These are phyloP conservation scores for Ariopsis seemanni DNA, from an alignment of 2,113 vertebrate species.

Conservation along the genomic window DNA sequence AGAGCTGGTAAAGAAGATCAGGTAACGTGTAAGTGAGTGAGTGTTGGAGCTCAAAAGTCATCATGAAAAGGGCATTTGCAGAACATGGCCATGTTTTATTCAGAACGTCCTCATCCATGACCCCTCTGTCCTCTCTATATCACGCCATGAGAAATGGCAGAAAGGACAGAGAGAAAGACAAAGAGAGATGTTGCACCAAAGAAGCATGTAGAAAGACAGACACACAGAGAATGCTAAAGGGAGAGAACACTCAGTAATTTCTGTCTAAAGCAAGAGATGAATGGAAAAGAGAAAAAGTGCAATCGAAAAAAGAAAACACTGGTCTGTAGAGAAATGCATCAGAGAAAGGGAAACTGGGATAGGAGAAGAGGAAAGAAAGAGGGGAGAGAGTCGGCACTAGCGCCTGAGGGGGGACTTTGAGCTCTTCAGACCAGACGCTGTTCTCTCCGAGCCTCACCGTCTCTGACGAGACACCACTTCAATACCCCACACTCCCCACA, in stretches of 20 bases:
- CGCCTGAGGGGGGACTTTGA: constrained; percentile 23
- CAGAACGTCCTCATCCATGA: background rate
- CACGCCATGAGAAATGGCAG: background rate
- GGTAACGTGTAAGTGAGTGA: constrained; percentile 13
- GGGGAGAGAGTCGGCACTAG: background rate
- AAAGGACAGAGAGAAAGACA: constrained; percentile 22
- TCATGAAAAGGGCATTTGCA: background rate
- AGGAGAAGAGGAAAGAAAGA: constrained; percentile 17
- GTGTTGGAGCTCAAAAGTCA: constrained; percentile 18
- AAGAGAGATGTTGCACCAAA: background rate
- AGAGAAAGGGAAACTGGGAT: constrained; percentile 10
- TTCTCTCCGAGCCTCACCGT: constrained; percentile 18
- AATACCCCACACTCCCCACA: constrained; percentile 24
- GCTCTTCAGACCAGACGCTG: constrained; percentile 32
- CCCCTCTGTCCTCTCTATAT: background rate
- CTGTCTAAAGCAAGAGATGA: constrained; percentile 25
- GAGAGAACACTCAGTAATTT: constrained; percentile 20
- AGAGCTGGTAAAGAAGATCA: background rate
- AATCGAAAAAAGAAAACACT: constrained; percentile 9
- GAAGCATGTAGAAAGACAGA: constrained; percentile 13
- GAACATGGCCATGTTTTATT: constrained; percentile 26
- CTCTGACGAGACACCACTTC: constrained; percentile 19
- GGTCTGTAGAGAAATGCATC: constrained; percentile 26
- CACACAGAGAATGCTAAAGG: constrained; percentile 13
- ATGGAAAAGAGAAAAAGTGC: background rate